These are phyloP conservation scores for Malurus elegans DNA, from an alignment of 2,113 vertebrate species.

Conservation along the genomic window DNA sequence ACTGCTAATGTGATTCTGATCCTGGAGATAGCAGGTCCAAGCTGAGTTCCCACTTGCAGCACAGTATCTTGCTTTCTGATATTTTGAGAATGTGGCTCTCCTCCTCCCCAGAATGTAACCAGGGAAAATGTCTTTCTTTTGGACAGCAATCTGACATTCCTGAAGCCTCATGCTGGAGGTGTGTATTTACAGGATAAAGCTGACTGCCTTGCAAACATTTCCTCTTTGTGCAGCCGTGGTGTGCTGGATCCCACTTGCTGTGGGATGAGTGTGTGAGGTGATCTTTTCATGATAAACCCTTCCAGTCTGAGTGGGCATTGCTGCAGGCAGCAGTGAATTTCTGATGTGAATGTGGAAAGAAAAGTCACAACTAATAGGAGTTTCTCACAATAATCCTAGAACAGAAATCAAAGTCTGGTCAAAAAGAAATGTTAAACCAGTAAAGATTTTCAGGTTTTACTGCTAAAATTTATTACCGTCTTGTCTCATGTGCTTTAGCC, in stretches of 20 bases:
- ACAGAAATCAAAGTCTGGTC: not conserved
- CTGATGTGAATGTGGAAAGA: not conserved
- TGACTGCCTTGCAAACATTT: not conserved
- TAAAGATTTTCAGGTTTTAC: not conserved
- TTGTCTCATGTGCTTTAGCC: not conserved
- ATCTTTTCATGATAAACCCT: not conserved
- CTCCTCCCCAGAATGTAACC: not conserved
- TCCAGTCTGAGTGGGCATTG: not conserved
- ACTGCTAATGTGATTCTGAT: not conserved
- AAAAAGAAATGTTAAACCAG: not conserved
- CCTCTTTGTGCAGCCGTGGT: not conserved
- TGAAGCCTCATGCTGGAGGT: not conserved
- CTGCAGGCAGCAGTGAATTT: not conserved
- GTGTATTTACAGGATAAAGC: not conserved
- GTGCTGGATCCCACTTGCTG: not conserved
- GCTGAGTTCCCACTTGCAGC: conserved; percentile 2
- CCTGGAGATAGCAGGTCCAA: not conserved
- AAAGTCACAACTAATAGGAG: not conserved
- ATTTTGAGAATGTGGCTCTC: not conserved
- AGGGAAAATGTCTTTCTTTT: not conserved
- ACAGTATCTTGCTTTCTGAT: not conserved
- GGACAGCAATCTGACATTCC: not conserved
- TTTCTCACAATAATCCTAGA: not conserved
- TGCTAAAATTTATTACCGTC: not conserved
- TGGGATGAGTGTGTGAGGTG: not conserved